These are phyloP conservation scores for Oreochromis niloticus DNA, from an alignment of 2,113 vertebrate genomes.

Conservation along the genomic window DNA sequence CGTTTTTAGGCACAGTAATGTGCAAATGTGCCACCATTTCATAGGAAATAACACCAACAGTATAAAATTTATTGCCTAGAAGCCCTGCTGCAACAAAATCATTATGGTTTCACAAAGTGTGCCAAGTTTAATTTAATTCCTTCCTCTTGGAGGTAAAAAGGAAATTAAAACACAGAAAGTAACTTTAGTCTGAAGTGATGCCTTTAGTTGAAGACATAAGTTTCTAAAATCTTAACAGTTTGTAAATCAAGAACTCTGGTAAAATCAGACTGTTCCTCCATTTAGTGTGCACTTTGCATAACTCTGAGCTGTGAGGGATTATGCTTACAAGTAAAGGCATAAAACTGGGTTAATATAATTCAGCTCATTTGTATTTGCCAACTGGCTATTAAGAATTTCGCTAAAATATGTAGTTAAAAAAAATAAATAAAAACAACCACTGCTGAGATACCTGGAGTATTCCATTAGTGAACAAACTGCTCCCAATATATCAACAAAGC, in stretches of 20 bases:
- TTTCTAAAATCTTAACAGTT: neutral
- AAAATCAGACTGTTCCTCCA: neutral
- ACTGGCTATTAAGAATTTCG: neutral
- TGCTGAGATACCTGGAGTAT: neutral
- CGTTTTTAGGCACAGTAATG: neutral
- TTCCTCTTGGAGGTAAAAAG: neutral
- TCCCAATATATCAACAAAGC: neutral
- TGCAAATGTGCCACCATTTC: neutral
- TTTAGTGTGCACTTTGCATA: neutral
- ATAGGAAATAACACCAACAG: neutral
- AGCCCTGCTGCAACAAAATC: neutral
- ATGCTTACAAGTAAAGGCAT: neutral
- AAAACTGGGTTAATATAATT: neutral
- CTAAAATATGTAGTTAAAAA: neutral
- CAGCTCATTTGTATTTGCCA: neutral
- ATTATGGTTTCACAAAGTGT: neutral
- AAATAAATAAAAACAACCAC: neutral
- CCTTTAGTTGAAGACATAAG: neutral
- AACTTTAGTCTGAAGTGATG: neutral
- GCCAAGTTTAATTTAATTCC: neutral
- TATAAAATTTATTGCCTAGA: neutral
- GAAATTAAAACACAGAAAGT: neutral
- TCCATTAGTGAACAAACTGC: neutral
- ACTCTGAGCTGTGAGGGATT: neutral
- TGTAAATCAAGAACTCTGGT: neutral